phyloP scores from a whole-genome alignment of 2,888 invertebrate species.

The Temnothorax ravouxi region DNA sequence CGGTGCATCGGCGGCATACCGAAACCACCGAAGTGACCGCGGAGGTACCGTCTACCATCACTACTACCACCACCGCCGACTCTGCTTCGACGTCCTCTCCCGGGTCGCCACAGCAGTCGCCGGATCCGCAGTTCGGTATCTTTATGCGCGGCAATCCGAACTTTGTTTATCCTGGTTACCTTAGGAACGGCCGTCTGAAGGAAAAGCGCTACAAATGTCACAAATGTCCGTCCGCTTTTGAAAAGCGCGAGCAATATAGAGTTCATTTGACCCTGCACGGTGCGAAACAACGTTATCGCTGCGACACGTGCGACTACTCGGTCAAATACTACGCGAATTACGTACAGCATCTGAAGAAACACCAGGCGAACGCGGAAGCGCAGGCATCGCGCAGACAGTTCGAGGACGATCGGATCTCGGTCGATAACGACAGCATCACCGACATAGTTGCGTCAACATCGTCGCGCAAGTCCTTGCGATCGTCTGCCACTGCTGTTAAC shows the following conservation, averaged over 20 bases:
- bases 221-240: slow-evolving; percentile 95
- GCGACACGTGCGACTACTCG: slow-evolving; percentile 95
- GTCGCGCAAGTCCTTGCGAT: slow-evolving; percentile 76
- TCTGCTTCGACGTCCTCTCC: slow-evolving; percentile 10
- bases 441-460: slow-evolving; percentile 52
- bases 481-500: slow-evolving; percentile 41
- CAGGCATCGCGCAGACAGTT: slow-evolving; percentile 88
- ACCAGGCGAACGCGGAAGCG: slow-evolving; percentile 91
- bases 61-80: too few relatives aligned
- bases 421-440: slow-evolving; percentile 73
- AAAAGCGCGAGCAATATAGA: slow-evolving; percentile 94
- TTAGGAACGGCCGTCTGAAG: slow-evolving; percentile 92
- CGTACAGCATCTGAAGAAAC: slow-evolving; percentile 93
- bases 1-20: slow-evolving; percentile 86
- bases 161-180: slow-evolving; percentile 91
- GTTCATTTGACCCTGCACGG: slow-evolving; percentile 94
- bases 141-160: slow-evolving; percentile 92
- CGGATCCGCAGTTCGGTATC: slow-evolving; percentile 90
- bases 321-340: slow-evolving; percentile 95
- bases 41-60: background rate
- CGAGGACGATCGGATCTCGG: slow-evolving; percentile 82
- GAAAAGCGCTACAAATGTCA: slow-evolving; percentile 94
- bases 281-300: slow-evolving; percentile 93
- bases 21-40: slow-evolving; percentile 45
- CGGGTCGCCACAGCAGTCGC: slow-evolving; percentile 80